phyloP scores from a whole-genome alignment of 2,113 vertebrate species.

The Artemisiospiza belli region DNA sequence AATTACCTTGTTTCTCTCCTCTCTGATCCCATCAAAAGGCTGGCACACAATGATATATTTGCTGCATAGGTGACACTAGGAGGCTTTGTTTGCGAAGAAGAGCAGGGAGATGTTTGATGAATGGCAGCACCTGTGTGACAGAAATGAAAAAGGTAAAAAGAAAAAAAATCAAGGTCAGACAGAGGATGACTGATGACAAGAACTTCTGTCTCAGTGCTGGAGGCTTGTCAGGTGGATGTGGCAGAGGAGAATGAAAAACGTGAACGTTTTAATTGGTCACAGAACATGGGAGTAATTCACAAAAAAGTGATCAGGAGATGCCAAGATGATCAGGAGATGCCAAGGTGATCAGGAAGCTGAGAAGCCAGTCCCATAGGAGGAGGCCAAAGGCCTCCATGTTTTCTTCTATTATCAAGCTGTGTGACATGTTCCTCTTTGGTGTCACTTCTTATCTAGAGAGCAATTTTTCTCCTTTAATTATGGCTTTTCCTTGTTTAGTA shows the following conservation, averaged over 20 bases:
- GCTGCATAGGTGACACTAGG: neutral
- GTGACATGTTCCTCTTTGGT: neutral
- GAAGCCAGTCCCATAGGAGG: neutral
- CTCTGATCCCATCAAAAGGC: neutral
- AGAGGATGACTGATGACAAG: neutral
- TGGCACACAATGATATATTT: neutral
- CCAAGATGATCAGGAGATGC: neutral
- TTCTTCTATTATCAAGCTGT: neutral
- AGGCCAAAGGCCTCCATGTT: neutral
- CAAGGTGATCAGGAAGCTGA: neutral
- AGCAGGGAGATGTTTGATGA: neutral
- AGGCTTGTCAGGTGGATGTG: neutral
- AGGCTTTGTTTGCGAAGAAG: neutral
- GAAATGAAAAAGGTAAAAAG: neutral
- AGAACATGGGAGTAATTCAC: neutral
- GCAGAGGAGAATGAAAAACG: neutral
- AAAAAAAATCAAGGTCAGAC: neutral
- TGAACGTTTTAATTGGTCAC: slow-evolving; percentile 7
- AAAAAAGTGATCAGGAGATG: neutral
- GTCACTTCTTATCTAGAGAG: slow-evolving; percentile 15
- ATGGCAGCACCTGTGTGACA: neutral
- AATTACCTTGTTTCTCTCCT: slow-evolving; percentile 9
- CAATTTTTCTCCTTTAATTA: slow-evolving; percentile 45
- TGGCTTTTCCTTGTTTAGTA: slow-evolving; percentile 15
- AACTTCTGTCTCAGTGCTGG: neutral